phyloP scores from a whole-genome alignment of 2,113 vertebrate species.

The Notothenia rossii region DNA sequence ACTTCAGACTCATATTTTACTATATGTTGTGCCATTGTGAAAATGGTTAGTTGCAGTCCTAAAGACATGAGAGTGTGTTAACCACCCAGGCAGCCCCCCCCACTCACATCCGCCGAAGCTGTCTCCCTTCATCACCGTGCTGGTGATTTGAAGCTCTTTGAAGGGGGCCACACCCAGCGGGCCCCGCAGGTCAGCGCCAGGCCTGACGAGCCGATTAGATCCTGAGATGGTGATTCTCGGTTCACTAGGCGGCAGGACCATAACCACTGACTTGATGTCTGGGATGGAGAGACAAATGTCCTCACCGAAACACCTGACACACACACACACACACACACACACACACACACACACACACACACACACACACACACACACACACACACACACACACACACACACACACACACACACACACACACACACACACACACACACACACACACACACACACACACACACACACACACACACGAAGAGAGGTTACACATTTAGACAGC shows the following conservation, averaged over 20 bases:
- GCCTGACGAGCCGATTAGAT: slow-evolving; percentile 89
- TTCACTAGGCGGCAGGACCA: slow-evolving; percentile 94
- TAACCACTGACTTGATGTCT: slow-evolving; percentile 90
- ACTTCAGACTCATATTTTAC: too few relatives aligned
- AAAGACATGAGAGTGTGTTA: neutral
- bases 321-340: slow-evolving; percentile 9
- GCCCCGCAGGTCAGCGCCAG: slow-evolving; percentile 87
- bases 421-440: slow-evolving; percentile 1
- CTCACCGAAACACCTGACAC: slow-evolving; percentile 94
- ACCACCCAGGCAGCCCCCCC: neutral
- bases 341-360: slow-evolving; percentile 3
- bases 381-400: slow-evolving; percentile 3
- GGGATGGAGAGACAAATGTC: slow-evolving; percentile 94
- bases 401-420: slow-evolving; percentile 2
- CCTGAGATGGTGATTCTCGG: slow-evolving; percentile 94
- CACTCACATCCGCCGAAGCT: slow-evolving; percentile 78
- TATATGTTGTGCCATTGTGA: too few relatives aligned
- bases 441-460: slow-evolving; percentile 3
- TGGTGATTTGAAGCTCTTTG: slow-evolving; percentile 86
- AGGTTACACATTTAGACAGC: neutral
- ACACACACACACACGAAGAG: slow-evolving; percentile 3
- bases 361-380: slow-evolving; percentile 3
- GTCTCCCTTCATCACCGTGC: slow-evolving; percentile 86
- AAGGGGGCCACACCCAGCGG: slow-evolving; percentile 89
- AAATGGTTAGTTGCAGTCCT: too few relatives aligned